A percentile compares a stretch with the other conserved stretches of the same genome.
Evolutionary conservation across 2,797 vertebrate species (phyloP).

Genomic region (Podarcis siculus): DNA sequence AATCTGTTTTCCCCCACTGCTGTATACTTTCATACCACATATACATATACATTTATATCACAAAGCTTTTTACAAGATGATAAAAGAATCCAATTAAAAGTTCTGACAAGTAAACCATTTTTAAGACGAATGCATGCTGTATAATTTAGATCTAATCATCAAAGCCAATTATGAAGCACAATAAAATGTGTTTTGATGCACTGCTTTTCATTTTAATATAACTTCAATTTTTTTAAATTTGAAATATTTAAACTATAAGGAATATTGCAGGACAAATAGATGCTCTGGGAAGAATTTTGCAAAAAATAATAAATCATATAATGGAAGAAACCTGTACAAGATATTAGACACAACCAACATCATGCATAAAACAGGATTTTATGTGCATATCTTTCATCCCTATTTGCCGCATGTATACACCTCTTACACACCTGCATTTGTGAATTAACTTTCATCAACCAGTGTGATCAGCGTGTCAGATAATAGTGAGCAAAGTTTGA

Average conservation of each 20-base stretch:
- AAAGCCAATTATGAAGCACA: slow-evolving; percentile 4
- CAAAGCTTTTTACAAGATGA: slow-evolving; percentile 2
- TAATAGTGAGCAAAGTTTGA: not conserved
- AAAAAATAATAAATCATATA: not conserved
- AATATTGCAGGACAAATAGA: not conserved
- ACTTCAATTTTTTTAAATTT: not conserved
- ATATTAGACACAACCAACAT: not conserved
- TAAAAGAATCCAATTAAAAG: slow-evolving; percentile 33
- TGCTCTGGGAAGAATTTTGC: not conserved
- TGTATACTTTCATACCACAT: slow-evolving; percentile 1
- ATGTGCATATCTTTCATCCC: not conserved
- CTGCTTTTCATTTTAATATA: not conserved
- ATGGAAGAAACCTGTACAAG: not conserved
- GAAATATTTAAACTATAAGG: not conserved
- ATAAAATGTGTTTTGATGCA: not conserved
- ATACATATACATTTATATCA: not conserved
- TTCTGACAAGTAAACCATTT: slow-evolving; percentile 15
- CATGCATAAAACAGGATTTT: not conserved
- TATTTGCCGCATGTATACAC: not conserved
- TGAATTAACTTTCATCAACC: not conserved
- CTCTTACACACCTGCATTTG: not conserved
- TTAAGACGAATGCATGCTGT: not conserved
- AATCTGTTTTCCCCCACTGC: not conserved
- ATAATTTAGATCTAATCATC: slow-evolving; percentile 13
- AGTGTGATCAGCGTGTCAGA: not conserved